These are phyloP conservation scores for Araneus ventricosus DNA, from an alignment of 1,140 invertebrate species.

Conservation along the genomic window DNA sequence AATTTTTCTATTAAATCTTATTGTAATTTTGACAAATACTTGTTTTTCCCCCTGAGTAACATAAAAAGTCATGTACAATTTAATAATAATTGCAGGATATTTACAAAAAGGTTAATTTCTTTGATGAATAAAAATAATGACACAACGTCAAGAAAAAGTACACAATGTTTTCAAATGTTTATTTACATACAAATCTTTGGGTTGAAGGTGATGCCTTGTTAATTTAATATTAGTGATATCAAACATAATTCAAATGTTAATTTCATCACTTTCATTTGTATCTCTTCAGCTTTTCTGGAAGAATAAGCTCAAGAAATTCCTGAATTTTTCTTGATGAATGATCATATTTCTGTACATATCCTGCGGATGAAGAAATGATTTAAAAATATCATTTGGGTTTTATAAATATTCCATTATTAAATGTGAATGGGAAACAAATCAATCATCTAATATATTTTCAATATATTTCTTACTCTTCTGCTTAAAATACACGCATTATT, in stretches of 20 bases:
- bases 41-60: too few species aligned
- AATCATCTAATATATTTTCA: too few species aligned
- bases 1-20: background rate
- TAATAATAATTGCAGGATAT: too few species aligned
- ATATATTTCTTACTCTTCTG: too few species aligned
- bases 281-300: slow-evolving; percentile 11
- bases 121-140: background rate
- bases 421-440: background rate
- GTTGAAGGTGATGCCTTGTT: background rate
- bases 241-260: background rate
- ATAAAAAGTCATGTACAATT: too few species aligned
- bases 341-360: background rate
- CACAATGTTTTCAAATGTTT: background rate
- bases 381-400: background rate
- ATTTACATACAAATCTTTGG: slow-evolving; percentile 8
- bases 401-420: background rate
- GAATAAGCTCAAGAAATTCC: slow-evolving; percentile 8
- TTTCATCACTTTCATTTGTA: background rate
- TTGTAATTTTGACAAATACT: background rate
- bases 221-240: background rate
- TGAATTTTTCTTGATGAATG: slow-evolving; percentile 19
- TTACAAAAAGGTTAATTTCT: background rate
- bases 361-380: background rate
- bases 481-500: too few species aligned
- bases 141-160: too few species aligned